These are phyloP conservation scores for Esox masquinongy DNA, from an alignment of 2,797 vertebrate species.

Conservation along the genomic window DNA sequence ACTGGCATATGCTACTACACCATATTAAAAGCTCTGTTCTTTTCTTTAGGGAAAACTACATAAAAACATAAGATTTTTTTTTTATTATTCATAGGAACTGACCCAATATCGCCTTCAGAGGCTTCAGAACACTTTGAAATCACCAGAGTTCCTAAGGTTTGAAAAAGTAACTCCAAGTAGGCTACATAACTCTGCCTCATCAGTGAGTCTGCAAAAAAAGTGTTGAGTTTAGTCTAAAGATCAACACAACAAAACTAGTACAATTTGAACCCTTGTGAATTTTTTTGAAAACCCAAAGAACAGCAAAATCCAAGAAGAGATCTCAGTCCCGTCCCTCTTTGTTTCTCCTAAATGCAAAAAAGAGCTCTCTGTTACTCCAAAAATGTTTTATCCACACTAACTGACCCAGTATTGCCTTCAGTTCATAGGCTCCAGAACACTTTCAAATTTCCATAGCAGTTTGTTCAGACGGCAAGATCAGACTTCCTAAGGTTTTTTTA, in stretches of 20 bases:
- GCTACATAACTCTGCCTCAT: not conserved
- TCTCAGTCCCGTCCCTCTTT: no score
- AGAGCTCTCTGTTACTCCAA: no score
- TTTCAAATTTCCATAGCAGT: no score
- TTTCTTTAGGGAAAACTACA: not conserved
- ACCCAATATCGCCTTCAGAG: constrained; percentile 46
- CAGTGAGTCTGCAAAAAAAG: constrained; percentile 14
- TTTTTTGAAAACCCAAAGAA: no score
- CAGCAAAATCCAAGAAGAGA: no score
- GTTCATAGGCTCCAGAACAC: no score
- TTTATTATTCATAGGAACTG: constrained; percentile 53
- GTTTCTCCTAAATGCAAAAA: no score
- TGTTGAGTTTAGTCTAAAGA: not conserved
- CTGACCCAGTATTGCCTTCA: no score
- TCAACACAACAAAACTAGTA: not conserved
- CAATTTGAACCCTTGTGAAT: not conserved
- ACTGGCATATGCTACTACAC: not conserved
- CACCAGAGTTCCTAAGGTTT: constrained; percentile 26
- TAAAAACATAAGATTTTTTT: constrained; percentile 10
- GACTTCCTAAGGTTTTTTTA: no score
- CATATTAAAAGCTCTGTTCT: constrained; percentile 18
- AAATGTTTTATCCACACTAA: no score
- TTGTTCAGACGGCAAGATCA: no score
- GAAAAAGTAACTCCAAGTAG: constrained; percentile 33
- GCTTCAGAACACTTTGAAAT: constrained; percentile 22